Evolutionary conservation across 2,888 invertebrate species (phyloP).

Genomic region (Agrotis ipsilon): DNA sequence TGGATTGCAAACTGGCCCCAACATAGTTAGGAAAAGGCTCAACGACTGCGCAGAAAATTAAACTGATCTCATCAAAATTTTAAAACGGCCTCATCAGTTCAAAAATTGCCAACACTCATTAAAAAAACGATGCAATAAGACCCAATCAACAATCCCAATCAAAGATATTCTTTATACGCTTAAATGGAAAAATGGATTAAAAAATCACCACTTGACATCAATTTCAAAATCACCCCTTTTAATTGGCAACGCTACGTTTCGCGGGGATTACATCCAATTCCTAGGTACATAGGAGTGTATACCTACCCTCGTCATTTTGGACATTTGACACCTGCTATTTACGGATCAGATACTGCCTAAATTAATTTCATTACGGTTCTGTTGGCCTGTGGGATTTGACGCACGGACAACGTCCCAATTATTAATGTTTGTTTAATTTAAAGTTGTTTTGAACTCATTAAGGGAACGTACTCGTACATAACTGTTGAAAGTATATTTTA

Average conservation of each 20-base stretch:
- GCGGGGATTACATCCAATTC: slow-evolving; percentile 22
- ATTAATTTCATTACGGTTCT: slow-evolving; percentile 69
- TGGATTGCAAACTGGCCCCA: too few relatives aligned
- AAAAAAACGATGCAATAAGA: not conserved
- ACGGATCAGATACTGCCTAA: slow-evolving; percentile 63
- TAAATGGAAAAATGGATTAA: not conserved
- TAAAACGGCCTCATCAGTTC: too few relatives aligned
- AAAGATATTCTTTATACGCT: not conserved
- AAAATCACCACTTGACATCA: slow-evolving; percentile 10
- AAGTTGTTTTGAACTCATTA: slow-evolving; percentile 17
- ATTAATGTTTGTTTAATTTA: slow-evolving; percentile 42
- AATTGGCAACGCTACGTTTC: slow-evolving; percentile 29
- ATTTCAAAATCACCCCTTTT: slow-evolving; percentile 31
- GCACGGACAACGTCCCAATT: slow-evolving; percentile 38
- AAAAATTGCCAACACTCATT: too few relatives aligned
- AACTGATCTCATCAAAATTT: too few relatives aligned
- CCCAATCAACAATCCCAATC: not conserved
- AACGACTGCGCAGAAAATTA: too few relatives aligned
- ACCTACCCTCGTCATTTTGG: slow-evolving; percentile 71
- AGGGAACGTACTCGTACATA: too few relatives aligned
- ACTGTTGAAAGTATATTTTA: too few relatives aligned
- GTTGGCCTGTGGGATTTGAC: slow-evolving; percentile 45
- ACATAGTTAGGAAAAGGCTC: too few relatives aligned
- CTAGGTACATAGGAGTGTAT: slow-evolving; percentile 28
- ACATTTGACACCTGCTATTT: slow-evolving; percentile 72